Evolutionary conservation across 2,113 vertebrate species (phyloP).

Genomic region (Numenius arquata): DNA sequence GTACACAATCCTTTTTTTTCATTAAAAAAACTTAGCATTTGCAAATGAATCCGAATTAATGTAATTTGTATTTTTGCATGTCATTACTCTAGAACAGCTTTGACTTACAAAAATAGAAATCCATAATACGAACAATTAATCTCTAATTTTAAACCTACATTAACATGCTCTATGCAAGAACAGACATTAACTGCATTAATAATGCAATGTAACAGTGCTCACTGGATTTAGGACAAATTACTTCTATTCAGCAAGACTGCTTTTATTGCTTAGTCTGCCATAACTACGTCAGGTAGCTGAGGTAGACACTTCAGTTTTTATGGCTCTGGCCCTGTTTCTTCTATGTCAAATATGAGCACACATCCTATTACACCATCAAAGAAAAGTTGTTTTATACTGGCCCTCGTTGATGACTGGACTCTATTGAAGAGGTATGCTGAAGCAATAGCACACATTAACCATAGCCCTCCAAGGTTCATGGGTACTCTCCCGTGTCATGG

Average conservation of each 20-base stretch:
- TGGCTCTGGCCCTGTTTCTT: background rate
- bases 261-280: background rate
- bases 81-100: background rate
- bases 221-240: background rate
- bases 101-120: conserved; percentile 10
- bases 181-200: conserved; percentile 20
- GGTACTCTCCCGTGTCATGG: background rate
- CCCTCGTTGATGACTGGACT: background rate
- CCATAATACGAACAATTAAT: conserved; percentile 1
- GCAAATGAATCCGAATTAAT: background rate
- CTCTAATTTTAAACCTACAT: background rate
- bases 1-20: background rate
- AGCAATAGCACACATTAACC: background rate
- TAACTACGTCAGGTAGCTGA: background rate
- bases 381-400: background rate
- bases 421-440: background rate
- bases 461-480: background rate
- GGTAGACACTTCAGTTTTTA: background rate
- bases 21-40: background rate
- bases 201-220: background rate
- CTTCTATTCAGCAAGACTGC: background rate
- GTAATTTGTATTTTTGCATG: conserved; percentile 6
- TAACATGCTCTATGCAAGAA: background rate
- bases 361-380: background rate
- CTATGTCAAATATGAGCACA: background rate